phyloP scores from a whole-genome alignment of 1,140 invertebrate species.

The Heliconius himera region DNA sequence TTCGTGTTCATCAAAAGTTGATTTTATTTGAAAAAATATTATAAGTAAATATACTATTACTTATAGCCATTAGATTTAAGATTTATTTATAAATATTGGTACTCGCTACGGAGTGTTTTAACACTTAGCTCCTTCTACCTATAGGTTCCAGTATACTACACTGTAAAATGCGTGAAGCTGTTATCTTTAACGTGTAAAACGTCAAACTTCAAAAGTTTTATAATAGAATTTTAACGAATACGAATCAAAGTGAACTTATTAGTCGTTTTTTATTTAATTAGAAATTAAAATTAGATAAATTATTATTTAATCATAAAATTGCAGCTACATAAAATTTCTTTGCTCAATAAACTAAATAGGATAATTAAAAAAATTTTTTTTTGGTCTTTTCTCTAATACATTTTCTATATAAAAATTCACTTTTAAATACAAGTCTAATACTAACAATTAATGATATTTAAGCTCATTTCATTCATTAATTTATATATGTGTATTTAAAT shows the following conservation, averaged over 20 bases:
- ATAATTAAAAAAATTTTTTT: background rate
- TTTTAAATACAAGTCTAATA: background rate
- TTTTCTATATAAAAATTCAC: background rate
- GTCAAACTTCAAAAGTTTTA: background rate
- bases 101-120: no score
- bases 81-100: no score
- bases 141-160: no score
- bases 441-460: no score
- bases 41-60: background rate
- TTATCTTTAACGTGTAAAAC: no score
- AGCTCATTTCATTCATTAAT: no score
- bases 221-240: background rate
- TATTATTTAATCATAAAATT: background rate
- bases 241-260: background rate
- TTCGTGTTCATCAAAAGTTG: background rate
- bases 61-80: no score
- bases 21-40: background rate
- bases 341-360: background rate
- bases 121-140: no score
- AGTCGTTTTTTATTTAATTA: background rate
- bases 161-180: no score
- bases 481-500: no score
- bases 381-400: background rate
- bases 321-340: background rate
- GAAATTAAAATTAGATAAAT: background rate